Conservation (phyloP, 1,140 invertebrate species). For the Anastrepha ludens region DNA sequence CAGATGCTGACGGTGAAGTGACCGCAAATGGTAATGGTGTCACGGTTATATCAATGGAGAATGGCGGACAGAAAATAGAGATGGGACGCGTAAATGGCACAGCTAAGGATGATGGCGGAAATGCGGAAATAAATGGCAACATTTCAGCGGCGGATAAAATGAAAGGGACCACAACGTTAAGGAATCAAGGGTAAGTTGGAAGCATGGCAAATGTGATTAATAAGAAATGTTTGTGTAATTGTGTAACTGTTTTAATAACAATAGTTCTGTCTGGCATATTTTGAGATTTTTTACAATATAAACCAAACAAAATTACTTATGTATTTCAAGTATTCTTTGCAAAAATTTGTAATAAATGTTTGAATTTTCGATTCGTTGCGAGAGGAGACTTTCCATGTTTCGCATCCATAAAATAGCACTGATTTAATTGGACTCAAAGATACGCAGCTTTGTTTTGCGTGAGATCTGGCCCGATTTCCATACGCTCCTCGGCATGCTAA, state of each 20-base stretch:
- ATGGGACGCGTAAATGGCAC: background rate
- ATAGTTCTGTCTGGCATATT: background rate
- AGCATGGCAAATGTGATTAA: conserved; percentile 15
- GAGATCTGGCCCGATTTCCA: too few species aligned
- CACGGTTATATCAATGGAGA: conserved; percentile 58
- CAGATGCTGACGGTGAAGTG: conserved; percentile 56
- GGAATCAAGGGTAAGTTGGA: conserved; percentile 68
- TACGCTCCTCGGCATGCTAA: too few species aligned
- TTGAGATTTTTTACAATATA: too few species aligned
- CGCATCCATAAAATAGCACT: too few species aligned
- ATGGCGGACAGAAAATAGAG: conserved; percentile 45
- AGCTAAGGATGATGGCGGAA: conserved; percentile 24
- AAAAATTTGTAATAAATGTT: too few species aligned
- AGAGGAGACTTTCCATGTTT: too few species aligned
- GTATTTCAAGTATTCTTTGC: background rate
- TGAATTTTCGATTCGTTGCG: background rate
- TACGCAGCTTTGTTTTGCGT: too few species aligned
- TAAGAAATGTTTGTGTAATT: background rate
- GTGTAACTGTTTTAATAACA: background rate
- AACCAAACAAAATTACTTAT: background rate
- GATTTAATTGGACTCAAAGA: too few species aligned
- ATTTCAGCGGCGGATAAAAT: conserved; percentile 59
- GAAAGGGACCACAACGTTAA: conserved; percentile 56
- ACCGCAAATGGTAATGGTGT: conserved; percentile 55
- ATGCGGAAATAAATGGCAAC: conserved; percentile 69